Evolutionary conservation across 2,888 invertebrate species (phyloP), one percentile per base, ranked within the genome.

Genomic region (Phalera bucephala): DNA sequence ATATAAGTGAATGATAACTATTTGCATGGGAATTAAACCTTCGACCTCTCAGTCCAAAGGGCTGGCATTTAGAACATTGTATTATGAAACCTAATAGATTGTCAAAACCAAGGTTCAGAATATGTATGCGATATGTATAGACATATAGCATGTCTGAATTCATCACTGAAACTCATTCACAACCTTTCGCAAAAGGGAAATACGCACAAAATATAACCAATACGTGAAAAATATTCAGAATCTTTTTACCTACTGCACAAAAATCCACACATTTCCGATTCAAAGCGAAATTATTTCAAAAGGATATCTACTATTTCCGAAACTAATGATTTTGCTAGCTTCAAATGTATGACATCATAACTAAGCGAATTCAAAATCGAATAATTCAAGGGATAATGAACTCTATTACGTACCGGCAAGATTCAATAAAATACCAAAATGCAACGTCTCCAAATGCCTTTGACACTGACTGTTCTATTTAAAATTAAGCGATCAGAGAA

Each of bases 391-490:
- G 31, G 40, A 40, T 35, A 41, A 19, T 32, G 10, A 12, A 41
- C 41, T 38, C 41, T 54, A 45, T 20, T 6, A 1, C 3, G 3
- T 29, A 17, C 11, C 3, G 32, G 41, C 48, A 51, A 40, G 34
- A 37, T 12, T 43, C 37, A 49, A 41, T 40, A 54, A 42, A 27
- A n/a, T n/a, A 13, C 10, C 6, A 53, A 41, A 53, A 45, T 43
- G 41, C 47, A 44, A 46, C 41, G 30, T 45, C 21, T 40, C 56
- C 53, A 65, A 63, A 65, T 68, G 68, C 64, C 58, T 73, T 63
- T 73, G 76, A 74, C 76, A 73, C 71, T 62, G 54, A 58, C 65
- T 54, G 61, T 43, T 64, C 34, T 12, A 26, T 53, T 55, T 55
- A 59, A 70, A 71, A 68, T 47, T 40, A 40, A 54, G 33, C 12